Base-by-base conservation (phyloP, 2,113 vertebrate genomes). In the Petaurus breviceps region DNA sequence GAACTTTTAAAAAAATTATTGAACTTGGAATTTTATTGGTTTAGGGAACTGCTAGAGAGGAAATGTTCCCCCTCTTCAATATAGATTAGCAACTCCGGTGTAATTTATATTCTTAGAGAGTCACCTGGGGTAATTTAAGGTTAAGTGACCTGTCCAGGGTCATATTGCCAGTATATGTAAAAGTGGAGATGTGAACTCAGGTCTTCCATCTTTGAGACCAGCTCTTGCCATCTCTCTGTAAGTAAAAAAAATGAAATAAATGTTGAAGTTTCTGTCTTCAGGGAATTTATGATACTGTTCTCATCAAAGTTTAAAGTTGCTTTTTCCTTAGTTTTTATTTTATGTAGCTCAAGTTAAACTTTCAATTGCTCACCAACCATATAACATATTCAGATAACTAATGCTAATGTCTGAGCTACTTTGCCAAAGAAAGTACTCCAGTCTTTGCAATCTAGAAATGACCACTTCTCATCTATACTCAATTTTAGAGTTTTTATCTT, bases 391-490 rank as follows among this genome's bases (percentile, higher is more conserved):
- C 37, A 37, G 3, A 14, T 37, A 68, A 37, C 0, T 37, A 68
- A 68, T 91, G 22, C n/a, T 91, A 49, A 61, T n/a, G 53, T 26
- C 26, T 57, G 91, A 37, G 10, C 26, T 53, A 25, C 23, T 43
- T 92, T 77, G 93, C 89, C 89, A 91, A 52, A 61, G 51, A 90
- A 89, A 46, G 25, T 50, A 23, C 89, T 31, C 95, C 43, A 55
- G 28, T 61, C 95, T 90, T 96, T 46, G 37, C 2, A 53, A 68
- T 55, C 51, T 8, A 54, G 90, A 53, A 6, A 47, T 6, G 25
- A 51, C 14, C 47, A 31, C 43, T 43, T 90, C n/a, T 26, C 77
- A 47, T 37, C 61, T 49, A 0, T 52, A 5, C 11, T 57, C 25
- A 84, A 91, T 50, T 22, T 24, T 53, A 46, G 16, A 96, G 25